A percentile compares a stretch with the other conserved stretches of the same genome.
Conservation (phyloP, 2,888 invertebrate species). For the Microchrysa polita region DNA sequence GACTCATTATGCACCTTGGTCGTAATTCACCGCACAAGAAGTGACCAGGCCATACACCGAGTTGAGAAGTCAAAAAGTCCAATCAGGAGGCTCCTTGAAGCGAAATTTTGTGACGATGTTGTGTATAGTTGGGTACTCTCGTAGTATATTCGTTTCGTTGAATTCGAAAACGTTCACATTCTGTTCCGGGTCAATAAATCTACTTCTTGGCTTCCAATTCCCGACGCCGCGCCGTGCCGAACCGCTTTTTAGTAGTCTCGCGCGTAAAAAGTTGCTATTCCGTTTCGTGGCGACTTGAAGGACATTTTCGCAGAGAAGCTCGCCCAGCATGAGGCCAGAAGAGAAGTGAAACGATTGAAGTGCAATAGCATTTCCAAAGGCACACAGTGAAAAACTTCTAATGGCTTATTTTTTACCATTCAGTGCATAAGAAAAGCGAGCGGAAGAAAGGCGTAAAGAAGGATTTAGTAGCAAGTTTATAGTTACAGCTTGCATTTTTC, state of each 20-base stretch:
- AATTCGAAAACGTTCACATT: constrained; percentile 11
- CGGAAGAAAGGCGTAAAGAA: not conserved
- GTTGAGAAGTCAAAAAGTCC: constrained; percentile 1
- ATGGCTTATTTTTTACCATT: not conserved
- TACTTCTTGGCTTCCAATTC: constrained; percentile 34
- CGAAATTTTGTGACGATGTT: not conserved
- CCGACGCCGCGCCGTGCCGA: no score
- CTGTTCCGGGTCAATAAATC: constrained; percentile 38
- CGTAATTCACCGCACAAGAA: not conserved
- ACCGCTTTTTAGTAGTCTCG: constrained; percentile 30
- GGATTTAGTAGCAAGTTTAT: not conserved
- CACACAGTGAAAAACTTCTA: constrained; percentile 7
- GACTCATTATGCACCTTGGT: not conserved
- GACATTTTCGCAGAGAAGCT: constrained; percentile 21
- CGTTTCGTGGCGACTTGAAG: constrained; percentile 22
- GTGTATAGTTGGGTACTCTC: not conserved
- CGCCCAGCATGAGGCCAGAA: not conserved
- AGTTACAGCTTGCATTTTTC: not conserved
- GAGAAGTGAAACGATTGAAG: no score
- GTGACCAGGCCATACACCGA: not conserved
- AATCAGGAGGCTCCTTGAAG: not conserved
- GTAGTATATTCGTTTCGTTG: constrained; percentile 34
- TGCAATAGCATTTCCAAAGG: constrained; percentile 26
- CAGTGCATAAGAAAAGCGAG: not conserved
- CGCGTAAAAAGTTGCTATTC: not conserved